phyloP scores from a whole-genome alignment of 30 jellyfish, hydroid and myxozoan genomes.

The Aurelia aurita complex sp. Pacific region DNA sequence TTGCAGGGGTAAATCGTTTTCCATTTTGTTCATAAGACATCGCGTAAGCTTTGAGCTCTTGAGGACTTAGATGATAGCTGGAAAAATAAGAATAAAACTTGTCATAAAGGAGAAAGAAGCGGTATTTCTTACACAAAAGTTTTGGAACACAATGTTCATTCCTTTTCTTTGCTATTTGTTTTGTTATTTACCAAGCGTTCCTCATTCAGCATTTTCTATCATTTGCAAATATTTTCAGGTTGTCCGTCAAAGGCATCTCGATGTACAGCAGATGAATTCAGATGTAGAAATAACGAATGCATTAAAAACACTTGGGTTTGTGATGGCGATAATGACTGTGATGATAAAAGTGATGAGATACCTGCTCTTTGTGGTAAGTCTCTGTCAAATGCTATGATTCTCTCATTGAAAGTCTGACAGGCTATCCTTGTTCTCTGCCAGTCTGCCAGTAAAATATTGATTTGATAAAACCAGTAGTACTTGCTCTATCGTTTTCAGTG shows the following conservation, averaged over 20 bases:
- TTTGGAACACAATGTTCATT: too few relatives aligned
- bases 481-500: too few relatives aligned
- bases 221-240: constrained; percentile 9
- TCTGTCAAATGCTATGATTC: background rate
- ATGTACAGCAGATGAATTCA: constrained; percentile 75
- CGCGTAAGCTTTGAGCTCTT: too few relatives aligned
- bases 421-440: background rate
- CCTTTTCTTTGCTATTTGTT: background rate
- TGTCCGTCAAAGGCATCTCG: constrained; percentile 44
- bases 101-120: too few relatives aligned
- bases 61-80: too few relatives aligned
- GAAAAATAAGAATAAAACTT: too few relatives aligned
- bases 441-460: too few relatives aligned
- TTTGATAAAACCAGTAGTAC: too few relatives aligned
- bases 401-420: background rate
- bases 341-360: constrained; percentile 87
- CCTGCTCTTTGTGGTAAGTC: constrained; percentile 74
- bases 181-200: background rate
- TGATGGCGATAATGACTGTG: constrained; percentile 89
- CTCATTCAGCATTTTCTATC: background rate
- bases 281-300: constrained; percentile 73
- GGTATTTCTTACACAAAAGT: too few relatives aligned
- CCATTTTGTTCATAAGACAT: too few relatives aligned
- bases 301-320: constrained; percentile 88
- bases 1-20: too few relatives aligned